Conservation (phyloP, 2,888 invertebrate species). For the Sinelater perroti region DNA sequence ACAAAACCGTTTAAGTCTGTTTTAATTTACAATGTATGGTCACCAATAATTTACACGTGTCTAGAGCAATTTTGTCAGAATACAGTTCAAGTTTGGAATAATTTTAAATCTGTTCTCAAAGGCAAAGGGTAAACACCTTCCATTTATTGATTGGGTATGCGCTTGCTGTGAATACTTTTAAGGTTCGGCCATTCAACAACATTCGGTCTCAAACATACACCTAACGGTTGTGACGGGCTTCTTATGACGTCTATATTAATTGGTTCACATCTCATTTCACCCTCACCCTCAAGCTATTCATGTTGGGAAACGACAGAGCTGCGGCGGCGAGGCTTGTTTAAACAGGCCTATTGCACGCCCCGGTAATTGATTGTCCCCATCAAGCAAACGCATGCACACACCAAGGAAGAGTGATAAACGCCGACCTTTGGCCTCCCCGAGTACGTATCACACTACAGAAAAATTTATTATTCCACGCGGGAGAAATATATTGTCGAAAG, state of each 20-base stretch:
- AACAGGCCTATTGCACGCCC: slow-evolving; percentile 42
- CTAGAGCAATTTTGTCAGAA: too few relatives aligned
- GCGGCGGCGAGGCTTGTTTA: slow-evolving; percentile 38
- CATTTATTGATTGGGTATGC: too few relatives aligned
- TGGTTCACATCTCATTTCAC: slow-evolving; percentile 40
- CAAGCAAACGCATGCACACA: slow-evolving; percentile 42
- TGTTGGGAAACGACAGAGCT: slow-evolving; percentile 31
- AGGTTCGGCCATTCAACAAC: too few relatives aligned
- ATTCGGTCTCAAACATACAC: slow-evolving; percentile 11
- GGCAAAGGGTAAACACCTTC: too few relatives aligned
- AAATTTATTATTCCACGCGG: slow-evolving; percentile 20
- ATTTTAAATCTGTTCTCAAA: too few relatives aligned
- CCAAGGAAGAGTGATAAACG: slow-evolving; percentile 40
- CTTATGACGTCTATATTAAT: slow-evolving; percentile 42
- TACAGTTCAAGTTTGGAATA: too few relatives aligned
- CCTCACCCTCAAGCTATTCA: slow-evolving; percentile 30
- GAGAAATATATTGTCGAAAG: slow-evolving; percentile 21
- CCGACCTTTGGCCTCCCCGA: slow-evolving; percentile 37
- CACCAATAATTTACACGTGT: too few relatives aligned
- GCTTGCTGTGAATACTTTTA: too few relatives aligned
- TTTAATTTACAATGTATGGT: too few relatives aligned
- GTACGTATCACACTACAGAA: slow-evolving; percentile 23
- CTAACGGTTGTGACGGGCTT: slow-evolving; percentile 19
- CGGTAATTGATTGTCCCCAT: slow-evolving; percentile 42
- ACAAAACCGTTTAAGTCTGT: too few relatives aligned